Base-by-base conservation (phyloP, 2,113 vertebrate genomes). In the Cavia aperea region DNA sequence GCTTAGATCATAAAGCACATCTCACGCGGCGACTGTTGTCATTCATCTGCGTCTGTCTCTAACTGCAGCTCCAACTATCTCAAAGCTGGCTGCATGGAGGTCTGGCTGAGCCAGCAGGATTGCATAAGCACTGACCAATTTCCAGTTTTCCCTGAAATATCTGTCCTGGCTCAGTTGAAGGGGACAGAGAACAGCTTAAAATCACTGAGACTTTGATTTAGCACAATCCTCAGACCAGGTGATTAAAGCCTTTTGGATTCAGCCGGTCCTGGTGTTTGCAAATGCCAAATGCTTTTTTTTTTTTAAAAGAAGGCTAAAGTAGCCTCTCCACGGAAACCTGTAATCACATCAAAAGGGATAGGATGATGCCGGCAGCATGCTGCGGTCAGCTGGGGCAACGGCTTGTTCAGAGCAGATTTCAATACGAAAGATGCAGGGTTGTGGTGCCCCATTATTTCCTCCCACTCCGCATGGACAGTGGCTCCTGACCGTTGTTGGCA, bases 171-270 rank as follows among this genome's bases (percentile, higher is more conserved):
- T 94, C 85, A 56, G 24, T 90, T 88, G 66, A 90, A 56, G 70
- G 26, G 70, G 63, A 81, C 79, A 88, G 5, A 82, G 46, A 60
- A 90, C 51, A 26, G 70, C 46, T 51, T 79, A 58, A 66, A 73
- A 86, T 94, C 58, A 23, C 12, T 24, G 58, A 49, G 60, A 82
- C 81, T 81, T 85, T 65, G 78, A 94, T 84, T 92, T 31, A 96
- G 75, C 86, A 92, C 68, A 94, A 19, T 94, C 63, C 75, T 81
- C 91, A 88, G 24, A 66, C 18, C 86, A 84, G 19, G n/a, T 89
- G 83, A 89, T 60, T 63, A 77, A 58, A 86, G 68, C 29, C 70
- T 14, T 62, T 81, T 43, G 81, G 58, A 81, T 92, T 88, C 56
- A 26, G 54, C 49, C 26, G 60, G 31, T 89, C 95, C 60, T 66